These are phyloP conservation scores for Craniophora ligustri DNA, from an alignment of 2,888 invertebrate species.

Conservation along the genomic window DNA sequence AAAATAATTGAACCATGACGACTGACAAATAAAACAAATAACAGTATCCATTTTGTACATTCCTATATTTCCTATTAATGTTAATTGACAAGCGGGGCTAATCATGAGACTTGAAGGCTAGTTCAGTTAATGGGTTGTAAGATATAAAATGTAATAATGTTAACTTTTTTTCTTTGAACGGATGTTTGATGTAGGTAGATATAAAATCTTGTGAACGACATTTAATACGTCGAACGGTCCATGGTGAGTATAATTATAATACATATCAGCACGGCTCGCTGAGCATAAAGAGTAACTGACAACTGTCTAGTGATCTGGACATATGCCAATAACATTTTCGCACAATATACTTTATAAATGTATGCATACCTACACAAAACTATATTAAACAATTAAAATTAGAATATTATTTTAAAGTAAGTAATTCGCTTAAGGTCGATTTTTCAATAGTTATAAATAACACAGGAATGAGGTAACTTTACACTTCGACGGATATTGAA, in stretches of 20 bases:
- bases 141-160: constrained; percentile 23
- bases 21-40: constrained; percentile 48
- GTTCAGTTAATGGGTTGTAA: constrained; percentile 19
- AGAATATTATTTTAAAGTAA: constrained; percentile 28
- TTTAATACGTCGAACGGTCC: constrained; percentile 42
- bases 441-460: too few species aligned
- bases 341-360: constrained; percentile 51
- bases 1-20: constrained; percentile 38
- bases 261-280: constrained; percentile 60
- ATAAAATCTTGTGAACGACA: constrained; percentile 41
- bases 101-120: constrained; percentile 17
- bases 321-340: constrained; percentile 63
- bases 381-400: constrained; percentile 51
- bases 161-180: constrained; percentile 26
- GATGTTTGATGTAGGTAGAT: constrained; percentile 29
- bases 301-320: constrained; percentile 61
- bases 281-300: constrained; percentile 56
- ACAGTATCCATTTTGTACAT: constrained; percentile 47
- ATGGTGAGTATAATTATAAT: constrained; percentile 62
- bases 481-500: too few species aligned
- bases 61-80: constrained; percentile 36
- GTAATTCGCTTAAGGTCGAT: too few species aligned
- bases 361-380: constrained; percentile 32
- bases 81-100: constrained; percentile 20
- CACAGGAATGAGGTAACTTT: too few species aligned